Evolutionary conservation across 1,140 invertebrate genomes (phyloP), one percentile per base, ranked within the genome.

Genomic region (Micrasema longulum): DNA sequence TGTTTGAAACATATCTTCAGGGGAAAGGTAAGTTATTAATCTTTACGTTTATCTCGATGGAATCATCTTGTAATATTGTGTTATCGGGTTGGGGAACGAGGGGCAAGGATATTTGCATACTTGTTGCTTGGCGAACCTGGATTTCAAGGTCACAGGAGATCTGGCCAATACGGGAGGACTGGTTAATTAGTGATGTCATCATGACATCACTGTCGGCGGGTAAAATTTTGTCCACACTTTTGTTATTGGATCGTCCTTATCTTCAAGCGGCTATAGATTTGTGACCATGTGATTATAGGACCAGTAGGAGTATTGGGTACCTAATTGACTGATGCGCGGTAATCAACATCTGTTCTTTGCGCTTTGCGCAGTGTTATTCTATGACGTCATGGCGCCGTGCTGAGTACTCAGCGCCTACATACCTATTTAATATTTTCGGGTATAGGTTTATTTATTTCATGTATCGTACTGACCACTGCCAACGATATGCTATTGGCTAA

Each of bases 71-170:
- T n/a, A 31, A 36, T 57, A 22, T 31, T 14, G 11, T 14, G 36
- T 35, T 11, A 22, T 5, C 23, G 23, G 43, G n/a, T 41, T 36
- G 23, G 26, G 63, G 23, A 16, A 57, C 41, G 62, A 38, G 50
- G 62, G 53, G 57, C 47, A 72, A 69, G 74, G 64, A 72, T 75
- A 75, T 75, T 73, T 73, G 74, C 74, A 76, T 76, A 76, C 74
- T 73, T 73, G 74, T 76, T 73, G 74, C 74, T 73, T 69, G 65
- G 63, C 69, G 45, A 60, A 55, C 65, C 62, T 57, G 60, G 48
- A n/a, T 55, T 35, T 69, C 74, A 76, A 76, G 74, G 74, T 76
- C 74, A 57, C 74, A 66, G 69, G 69, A 71, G 57, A 14, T 45
- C 16, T 4, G 57, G 43, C 68, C 18, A 45, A 48, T 47, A 48